Base-by-base conservation (phyloP, 2,888 invertebrate genomes). In the Arrhopalites spinosus region DNA sequence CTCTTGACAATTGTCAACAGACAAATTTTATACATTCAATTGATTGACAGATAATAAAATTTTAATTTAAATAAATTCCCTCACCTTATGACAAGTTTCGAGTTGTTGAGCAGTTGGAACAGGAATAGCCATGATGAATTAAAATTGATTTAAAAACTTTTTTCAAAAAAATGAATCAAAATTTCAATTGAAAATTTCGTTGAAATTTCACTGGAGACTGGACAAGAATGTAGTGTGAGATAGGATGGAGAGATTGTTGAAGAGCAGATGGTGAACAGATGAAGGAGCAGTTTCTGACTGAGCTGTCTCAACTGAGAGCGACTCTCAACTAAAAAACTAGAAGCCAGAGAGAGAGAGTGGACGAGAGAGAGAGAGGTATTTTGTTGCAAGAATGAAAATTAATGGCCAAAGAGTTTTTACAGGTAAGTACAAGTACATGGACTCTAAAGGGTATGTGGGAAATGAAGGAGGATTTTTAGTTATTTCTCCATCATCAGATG, bases 31-130 rank as follows among this genome's bases (percentile, higher is more conserved):
- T 47, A 13, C 15, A 47, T 47, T 47, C 8, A 25, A 15, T 27
- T 20, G 27, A 27, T 25, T 20, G 15, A 25, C 63, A 25, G n/a
- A 8, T 61, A 66, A 36, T 30, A 29, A 66, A 66, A 36, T 36
- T 5, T 30, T 36, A 30, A 66, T 17, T 5, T 13, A 25, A 47
- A 27, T 11, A 36, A n/a, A n/a, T 13, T 50, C 15, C n/a, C 72
- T n/a, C 64, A 77, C 77, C 77, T 77, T 77, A 30, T 29, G 64
- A 30, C 74, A 50, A 30, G 70, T 70, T 30, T 61, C 71, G n/a
- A 77, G 67, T 77, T 77, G 74, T 47, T 70, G 53, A 61, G 74
- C 77, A 59, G 64, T 77, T 23, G 77, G 77, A 59, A 64, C 70
- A 43, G 64, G 47, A 61, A 77, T 64, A 13, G 66, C 69, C 74